Conservation (phyloP, 2,113 vertebrate species). For the Ivindomyrus marchei region DNA sequence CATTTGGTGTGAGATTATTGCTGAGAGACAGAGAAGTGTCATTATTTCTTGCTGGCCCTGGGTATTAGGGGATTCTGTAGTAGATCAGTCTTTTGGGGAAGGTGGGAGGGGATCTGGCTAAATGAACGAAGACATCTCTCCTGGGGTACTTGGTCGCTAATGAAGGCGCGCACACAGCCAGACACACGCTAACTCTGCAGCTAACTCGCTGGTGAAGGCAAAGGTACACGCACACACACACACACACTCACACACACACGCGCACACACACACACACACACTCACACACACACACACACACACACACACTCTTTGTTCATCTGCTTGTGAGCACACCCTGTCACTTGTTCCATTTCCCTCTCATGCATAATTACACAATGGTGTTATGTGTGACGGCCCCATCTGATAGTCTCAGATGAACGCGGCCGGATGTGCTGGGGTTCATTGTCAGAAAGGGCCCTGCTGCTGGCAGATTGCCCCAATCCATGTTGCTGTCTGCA, state of each 20-base stretch:
- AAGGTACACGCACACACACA: too few relatives aligned
- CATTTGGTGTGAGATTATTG: neutral
- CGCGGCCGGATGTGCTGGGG: neutral
- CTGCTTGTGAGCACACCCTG: neutral
- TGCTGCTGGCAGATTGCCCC: neutral
- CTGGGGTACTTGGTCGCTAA: neutral
- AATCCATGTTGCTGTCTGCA: neutral
- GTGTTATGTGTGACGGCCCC: neutral
- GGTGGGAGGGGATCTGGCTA: neutral
- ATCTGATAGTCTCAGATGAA: neutral
- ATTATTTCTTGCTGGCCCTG: neutral
- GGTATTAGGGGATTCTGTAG: neutral
- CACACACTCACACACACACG: neutral
- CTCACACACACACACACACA: neutral
- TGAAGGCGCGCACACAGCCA: neutral
- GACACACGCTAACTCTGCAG: neutral
- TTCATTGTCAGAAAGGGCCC: neutral
- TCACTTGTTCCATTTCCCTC: neutral
- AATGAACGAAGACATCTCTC: neutral
- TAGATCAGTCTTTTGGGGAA: neutral
- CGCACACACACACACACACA: neutral
- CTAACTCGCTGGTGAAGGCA: neutral
- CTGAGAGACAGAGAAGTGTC: neutral
- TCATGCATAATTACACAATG: neutral
- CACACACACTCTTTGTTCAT: neutral